These are phyloP conservation scores for Pyralis farinalis DNA, from an alignment of 2,888 invertebrate species.

Conservation along the genomic window DNA sequence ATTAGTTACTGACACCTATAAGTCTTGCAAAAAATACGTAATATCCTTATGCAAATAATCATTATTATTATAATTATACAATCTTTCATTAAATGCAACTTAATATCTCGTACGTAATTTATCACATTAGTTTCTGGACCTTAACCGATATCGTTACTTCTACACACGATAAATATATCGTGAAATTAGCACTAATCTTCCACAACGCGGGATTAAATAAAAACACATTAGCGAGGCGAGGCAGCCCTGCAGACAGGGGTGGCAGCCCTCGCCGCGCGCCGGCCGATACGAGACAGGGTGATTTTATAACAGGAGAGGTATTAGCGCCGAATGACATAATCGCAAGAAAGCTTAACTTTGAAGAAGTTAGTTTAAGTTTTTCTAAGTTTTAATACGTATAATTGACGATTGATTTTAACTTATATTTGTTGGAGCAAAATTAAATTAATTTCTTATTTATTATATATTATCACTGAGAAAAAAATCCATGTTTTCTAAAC, in stretches of 20 bases:
- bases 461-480: no score
- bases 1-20: no score
- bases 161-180: constrained; percentile 28
- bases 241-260: constrained; percentile 36
- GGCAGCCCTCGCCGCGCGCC: constrained; percentile 21
- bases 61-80: no score
- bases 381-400: constrained; percentile 2
- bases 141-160: constrained; percentile 22
- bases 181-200: constrained; percentile 39
- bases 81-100: no score
- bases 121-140: constrained; percentile 1
- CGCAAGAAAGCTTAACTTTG: constrained; percentile 4
- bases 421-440: neutral
- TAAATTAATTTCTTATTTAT: neutral
- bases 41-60: no score
- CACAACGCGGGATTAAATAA: constrained; percentile 35
- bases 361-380: constrained; percentile 1
- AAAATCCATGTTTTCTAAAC: no score
- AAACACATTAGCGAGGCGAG: constrained; percentile 51
- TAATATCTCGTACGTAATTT: neutral
- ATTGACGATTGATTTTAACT: neutral
- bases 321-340: constrained; percentile 2
- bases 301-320: constrained; percentile 22
- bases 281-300: constrained; percentile 15
- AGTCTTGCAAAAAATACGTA: no score